phyloP scores from a whole-genome alignment of 2,888 invertebrate species.

The Nomada goodeniana region DNA sequence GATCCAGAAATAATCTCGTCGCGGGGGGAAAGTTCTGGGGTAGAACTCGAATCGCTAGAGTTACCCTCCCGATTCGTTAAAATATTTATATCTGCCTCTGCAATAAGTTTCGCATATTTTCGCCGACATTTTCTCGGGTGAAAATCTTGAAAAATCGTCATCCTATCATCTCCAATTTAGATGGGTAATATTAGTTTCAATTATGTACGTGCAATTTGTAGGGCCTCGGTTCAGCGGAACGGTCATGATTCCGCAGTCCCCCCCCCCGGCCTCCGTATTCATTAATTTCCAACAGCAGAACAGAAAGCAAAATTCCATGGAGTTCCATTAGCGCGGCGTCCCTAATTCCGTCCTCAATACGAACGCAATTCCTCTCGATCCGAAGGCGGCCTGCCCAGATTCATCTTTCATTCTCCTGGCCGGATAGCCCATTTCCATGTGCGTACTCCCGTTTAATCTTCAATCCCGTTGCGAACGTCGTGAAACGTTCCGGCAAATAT shows the following conservation, averaged over 20 bases:
- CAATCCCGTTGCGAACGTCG: neutral
- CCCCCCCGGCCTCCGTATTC: neutral
- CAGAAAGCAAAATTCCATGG: neutral
- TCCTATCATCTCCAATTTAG: neutral
- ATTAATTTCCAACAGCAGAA: neutral
- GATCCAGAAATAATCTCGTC: conserved; percentile 13
- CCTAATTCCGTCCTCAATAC: conserved; percentile 1
- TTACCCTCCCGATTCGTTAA: neutral
- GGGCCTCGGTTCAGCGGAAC: neutral
- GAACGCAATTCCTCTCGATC: conserved; percentile 17
- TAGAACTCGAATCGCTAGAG: neutral
- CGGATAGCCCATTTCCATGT: conserved; percentile 1
- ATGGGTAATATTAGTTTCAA: neutral
- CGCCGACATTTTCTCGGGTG: too few species aligned
- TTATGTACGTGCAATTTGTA: neutral
- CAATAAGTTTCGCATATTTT: neutral
- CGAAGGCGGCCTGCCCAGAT: neutral
- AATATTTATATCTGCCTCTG: neutral
- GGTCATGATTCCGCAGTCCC: too few species aligned
- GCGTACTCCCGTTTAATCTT: conserved; percentile 5
- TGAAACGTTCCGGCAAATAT: neutral
- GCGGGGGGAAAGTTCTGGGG: neutral
- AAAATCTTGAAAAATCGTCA: neutral
- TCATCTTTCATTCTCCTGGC: neutral
- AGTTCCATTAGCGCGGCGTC: neutral